phyloP scores from a whole-genome alignment of 1,140 invertebrate genomes.

The Cherax destructor region DNA sequence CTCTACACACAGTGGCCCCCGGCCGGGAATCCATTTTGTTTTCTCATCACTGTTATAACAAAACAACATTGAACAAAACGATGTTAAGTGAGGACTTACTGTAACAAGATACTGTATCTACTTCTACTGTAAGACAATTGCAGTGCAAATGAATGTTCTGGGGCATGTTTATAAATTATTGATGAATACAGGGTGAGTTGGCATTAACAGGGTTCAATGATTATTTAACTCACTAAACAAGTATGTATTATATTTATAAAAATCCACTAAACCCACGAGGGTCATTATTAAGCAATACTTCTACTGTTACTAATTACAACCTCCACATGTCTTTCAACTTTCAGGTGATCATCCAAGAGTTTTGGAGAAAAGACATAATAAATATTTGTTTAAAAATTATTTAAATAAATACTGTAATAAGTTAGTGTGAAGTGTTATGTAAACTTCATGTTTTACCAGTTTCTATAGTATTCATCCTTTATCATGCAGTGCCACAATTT shows the following conservation, averaged over 20 bases:
- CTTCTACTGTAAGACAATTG: not conserved
- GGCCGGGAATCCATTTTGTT: too few species aligned
- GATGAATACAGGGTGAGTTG: not conserved
- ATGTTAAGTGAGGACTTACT: too few species aligned
- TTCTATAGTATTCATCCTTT: too few species aligned
- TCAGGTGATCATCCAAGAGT: not conserved
- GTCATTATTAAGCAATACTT: not conserved
- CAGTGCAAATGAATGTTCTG: not conserved
- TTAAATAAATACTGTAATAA: not conserved
- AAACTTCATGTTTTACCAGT: too few species aligned
- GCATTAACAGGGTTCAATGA: not conserved
- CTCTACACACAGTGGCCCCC: too few species aligned
- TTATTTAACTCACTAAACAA: too few species aligned
- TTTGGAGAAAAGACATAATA: not conserved
- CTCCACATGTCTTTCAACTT: slow-evolving; percentile 7
- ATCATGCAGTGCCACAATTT: too few species aligned
- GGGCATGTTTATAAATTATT: not conserved
- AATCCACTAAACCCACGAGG: too few species aligned
- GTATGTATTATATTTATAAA: too few species aligned
- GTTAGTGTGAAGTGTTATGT: too few species aligned
- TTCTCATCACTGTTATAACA: too few species aligned
- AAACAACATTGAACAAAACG: too few species aligned
- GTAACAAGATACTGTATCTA: not conserved
- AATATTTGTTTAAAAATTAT: not conserved
- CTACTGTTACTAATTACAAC: not conserved